These are phyloP conservation scores for Channa striata DNA, from an alignment of 2,797 vertebrate species.

Conservation along the genomic window DNA sequence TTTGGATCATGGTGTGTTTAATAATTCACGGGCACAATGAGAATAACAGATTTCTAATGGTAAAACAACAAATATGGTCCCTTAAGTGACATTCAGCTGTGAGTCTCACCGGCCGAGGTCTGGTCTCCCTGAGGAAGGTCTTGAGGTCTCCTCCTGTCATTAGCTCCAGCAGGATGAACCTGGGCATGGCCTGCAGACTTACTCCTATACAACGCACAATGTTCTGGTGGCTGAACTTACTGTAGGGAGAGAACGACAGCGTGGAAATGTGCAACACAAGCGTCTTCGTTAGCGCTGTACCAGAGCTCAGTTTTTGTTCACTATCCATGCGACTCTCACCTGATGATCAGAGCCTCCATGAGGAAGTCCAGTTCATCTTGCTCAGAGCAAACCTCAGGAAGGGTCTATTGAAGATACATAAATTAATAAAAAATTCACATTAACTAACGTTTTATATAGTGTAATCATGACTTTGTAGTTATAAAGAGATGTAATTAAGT, in stretches of 20 bases:
- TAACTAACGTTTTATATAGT: too few relatives aligned
- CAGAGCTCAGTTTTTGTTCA: neutral
- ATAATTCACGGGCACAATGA: neutral
- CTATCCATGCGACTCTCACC: conserved; percentile 78
- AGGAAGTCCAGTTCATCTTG: conserved; percentile 98
- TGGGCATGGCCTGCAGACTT: conserved; percentile 94
- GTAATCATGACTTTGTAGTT: too few relatives aligned
- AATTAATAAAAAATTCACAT: too few relatives aligned
- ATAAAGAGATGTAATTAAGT: neutral
- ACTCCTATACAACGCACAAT: conserved; percentile 97
- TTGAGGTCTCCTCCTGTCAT: conserved; percentile 99
- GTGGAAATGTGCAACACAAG: conserved; percentile 20
- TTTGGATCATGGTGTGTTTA: neutral
- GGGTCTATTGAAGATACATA: conserved; percentile 83
- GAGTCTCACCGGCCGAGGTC: conserved; percentile 92
- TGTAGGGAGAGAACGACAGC: conserved; percentile 68
- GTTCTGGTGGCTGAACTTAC: conserved; percentile 99
- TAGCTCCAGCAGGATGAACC: conserved; percentile 97
- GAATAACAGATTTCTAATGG: neutral
- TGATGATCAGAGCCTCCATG: conserved; percentile 99
- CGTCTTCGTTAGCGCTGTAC: neutral
- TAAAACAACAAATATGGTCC: neutral
- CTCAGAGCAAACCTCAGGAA: conserved; percentile 98
- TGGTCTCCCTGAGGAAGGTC: conserved; percentile 94
- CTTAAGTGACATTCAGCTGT: neutral